Conservation (phyloP, 2,888 invertebrate species). For the Leptopterna dolabrata region DNA sequence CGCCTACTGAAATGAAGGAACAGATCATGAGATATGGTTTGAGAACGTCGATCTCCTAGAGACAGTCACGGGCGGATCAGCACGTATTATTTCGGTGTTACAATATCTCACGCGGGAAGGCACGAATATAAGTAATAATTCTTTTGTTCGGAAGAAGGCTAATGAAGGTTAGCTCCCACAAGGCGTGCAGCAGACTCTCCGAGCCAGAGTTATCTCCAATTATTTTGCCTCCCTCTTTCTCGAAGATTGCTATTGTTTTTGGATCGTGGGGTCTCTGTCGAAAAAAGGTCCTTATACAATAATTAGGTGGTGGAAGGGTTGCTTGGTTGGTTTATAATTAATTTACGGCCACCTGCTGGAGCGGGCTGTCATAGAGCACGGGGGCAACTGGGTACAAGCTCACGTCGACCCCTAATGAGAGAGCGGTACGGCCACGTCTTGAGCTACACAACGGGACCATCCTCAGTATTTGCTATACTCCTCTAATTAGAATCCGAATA, state of each 20-base stretch:
- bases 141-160: constrained; percentile 38
- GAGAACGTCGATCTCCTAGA: neutral
- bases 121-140: constrained; percentile 52
- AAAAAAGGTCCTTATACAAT: neutral
- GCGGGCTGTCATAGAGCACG: constrained; percentile 33
- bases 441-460: neutral
- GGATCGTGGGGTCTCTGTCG: neutral
- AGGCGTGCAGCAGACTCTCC: constrained; percentile 12
- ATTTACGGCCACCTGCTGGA: constrained; percentile 33
- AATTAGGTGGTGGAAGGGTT: neutral
- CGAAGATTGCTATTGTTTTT: constrained; percentile 46
- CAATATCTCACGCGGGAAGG: constrained; percentile 42
- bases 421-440: constrained; percentile 5
- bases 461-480: neutral
- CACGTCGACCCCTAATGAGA: constrained; percentile 34
- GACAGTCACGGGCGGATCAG: constrained; percentile 42
- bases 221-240: constrained; percentile 17
- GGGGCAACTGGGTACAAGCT: neutral
- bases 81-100: constrained; percentile 41
- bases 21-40: neutral
- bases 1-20: neutral
- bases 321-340: constrained; percentile 26
- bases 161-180: constrained; percentile 37
- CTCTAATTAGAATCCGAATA: neutral
- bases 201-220: constrained; percentile 30